Percentiles rank a stretch among this genome's conserved stretches.
Evolutionary conservation across 2,888 invertebrate species (phyloP).

Genomic region (Thysanoteuthis rhombus): DNA sequence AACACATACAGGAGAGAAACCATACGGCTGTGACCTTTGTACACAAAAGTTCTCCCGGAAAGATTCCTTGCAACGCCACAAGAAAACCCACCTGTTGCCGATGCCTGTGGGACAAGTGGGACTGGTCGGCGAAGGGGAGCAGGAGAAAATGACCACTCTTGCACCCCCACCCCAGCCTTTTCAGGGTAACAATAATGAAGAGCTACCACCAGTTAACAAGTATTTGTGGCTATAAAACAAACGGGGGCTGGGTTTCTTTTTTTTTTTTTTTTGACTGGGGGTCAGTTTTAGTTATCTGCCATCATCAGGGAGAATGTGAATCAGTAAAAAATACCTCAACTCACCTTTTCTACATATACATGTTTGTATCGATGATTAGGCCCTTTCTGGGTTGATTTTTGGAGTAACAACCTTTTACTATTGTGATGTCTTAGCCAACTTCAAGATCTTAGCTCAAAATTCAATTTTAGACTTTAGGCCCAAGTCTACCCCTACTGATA

Average conservation of each 20-base stretch:
- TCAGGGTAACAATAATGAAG: not conserved
- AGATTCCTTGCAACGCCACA: constrained; percentile 20
- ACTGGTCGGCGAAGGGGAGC: not conserved
- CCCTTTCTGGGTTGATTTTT: no score
- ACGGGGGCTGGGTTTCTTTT: not conserved
- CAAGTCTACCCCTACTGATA: no score
- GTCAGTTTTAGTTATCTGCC: not conserved
- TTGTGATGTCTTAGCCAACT: no score
- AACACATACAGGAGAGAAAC: not conserved
- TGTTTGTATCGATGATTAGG: no score
- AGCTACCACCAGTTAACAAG: not conserved
- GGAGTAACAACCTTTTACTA: no score
- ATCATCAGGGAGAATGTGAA: not conserved
- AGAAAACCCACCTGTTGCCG: not conserved
- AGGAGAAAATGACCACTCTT: not conserved
- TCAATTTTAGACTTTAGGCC: no score
- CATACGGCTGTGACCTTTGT: not conserved
- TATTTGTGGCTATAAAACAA: constrained; percentile 16
- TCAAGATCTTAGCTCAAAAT: no score
- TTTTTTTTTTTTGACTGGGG: not conserved
- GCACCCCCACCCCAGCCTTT: not conserved
- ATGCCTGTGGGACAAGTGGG: not conserved
- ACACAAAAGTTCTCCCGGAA: not conserved
- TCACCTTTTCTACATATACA: no score
- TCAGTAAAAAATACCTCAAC: not conserved